phyloP scores from a whole-genome alignment of 53 echinoderm and acorn worm genomes.

The Pentamera pediparva region DNA sequence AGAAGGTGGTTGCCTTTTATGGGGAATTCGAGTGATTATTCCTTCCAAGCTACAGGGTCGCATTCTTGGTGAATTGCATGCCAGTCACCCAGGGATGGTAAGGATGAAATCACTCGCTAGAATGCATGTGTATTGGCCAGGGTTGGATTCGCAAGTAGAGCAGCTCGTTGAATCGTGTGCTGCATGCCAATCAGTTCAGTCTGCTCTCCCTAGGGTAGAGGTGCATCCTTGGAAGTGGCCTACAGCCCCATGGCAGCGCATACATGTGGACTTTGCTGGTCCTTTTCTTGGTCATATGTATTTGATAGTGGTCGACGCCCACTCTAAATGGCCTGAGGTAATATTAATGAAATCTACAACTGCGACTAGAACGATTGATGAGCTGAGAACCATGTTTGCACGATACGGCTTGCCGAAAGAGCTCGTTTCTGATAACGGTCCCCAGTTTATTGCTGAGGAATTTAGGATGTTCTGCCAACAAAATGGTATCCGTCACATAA shows the following conservation, averaged over 20 bases:
- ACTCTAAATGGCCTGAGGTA: conserved; percentile 66
- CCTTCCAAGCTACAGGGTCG: not conserved
- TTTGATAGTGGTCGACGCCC: conserved; percentile 38
- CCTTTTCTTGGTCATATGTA: conserved; percentile 3
- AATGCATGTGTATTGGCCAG: conserved; percentile 58
- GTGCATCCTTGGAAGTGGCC: conserved; percentile 22
- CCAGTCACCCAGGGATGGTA: conserved; percentile 45
- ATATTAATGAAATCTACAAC: conserved; percentile 53
- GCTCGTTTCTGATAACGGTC: conserved; percentile 31
- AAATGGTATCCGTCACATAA: conserved; percentile 36
- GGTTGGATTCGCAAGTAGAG: conserved; percentile 9
- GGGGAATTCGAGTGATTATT: conserved; percentile 53
- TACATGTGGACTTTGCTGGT: conserved; percentile 24
- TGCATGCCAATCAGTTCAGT: conserved; percentile 1
- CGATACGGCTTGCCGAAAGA: conserved; percentile 30
- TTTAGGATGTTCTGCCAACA: not conserved
- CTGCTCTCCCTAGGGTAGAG: not conserved
- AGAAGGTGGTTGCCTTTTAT: conserved; percentile 51
- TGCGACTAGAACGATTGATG: conserved; percentile 13
- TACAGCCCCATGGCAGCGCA: not conserved
- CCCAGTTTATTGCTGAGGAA: conserved; percentile 21
- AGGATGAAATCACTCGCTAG: conserved; percentile 50
- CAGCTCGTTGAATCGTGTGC: conserved; percentile 4
- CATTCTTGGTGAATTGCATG: conserved; percentile 14
- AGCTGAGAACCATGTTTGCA: conserved; percentile 21